phyloP scores from a whole-genome alignment of 2,113 vertebrate genomes.

The Casuarius casuarius region DNA sequence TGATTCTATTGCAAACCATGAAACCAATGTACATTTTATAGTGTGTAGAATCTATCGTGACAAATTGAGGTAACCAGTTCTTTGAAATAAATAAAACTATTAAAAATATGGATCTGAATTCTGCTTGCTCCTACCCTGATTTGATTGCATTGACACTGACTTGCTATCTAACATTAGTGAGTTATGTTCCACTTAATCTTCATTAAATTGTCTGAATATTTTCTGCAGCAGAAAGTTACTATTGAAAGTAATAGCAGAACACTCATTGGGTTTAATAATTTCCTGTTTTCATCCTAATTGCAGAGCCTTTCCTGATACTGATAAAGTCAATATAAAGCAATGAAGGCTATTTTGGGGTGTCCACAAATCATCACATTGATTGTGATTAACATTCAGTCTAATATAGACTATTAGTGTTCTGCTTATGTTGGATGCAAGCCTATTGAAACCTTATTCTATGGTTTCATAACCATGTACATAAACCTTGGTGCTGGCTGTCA shows the following conservation, averaged over 20 bases:
- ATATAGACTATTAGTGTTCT: neutral
- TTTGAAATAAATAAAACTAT: neutral
- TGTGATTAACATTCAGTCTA: neutral
- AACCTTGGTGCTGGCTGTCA: neutral
- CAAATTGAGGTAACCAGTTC: neutral
- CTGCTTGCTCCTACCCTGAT: neutral
- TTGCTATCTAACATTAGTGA: neutral
- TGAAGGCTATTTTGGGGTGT: neutral
- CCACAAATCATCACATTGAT: neutral
- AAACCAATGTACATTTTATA: neutral
- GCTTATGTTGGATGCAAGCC: neutral
- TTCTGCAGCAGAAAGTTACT: neutral
- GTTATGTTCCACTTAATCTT: constrained; percentile 5
- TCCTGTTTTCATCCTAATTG: neutral
- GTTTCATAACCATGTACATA: neutral
- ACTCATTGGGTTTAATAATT: neutral
- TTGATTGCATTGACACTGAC: neutral
- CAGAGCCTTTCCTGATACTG: neutral
- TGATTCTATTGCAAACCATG: neutral
- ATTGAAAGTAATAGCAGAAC: neutral
- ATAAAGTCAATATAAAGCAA: neutral
- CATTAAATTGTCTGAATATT: neutral
- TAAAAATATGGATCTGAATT: neutral
- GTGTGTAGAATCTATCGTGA: neutral
- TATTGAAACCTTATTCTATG: neutral